Evolutionary conservation across 23 tunicate genomes (phyloP), one percentile per base, ranked within the genome.

Genomic region (Phallusia fumigata): DNA sequence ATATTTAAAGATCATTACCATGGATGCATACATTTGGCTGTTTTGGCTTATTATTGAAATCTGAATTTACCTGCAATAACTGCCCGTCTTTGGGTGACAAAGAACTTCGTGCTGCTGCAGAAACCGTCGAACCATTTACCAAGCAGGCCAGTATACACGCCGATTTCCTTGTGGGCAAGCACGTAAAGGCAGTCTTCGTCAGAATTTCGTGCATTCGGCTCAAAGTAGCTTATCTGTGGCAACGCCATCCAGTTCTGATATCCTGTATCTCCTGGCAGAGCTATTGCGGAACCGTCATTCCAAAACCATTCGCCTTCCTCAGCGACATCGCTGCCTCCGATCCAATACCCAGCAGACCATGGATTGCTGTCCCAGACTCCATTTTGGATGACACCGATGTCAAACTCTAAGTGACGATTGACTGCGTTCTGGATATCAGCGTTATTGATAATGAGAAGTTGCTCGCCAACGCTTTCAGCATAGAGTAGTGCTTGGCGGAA

Each of bases 261-360:
- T 0, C 91, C 91, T 1, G 44, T 32, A 8, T 40, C 19, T 0
- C 44, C 49, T 0, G 83, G 69, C 35, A 52, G 1, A 3, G 88
- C 83, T 22, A 85, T 79, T 18, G 6, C 18, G 30, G 65, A 3
- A 2, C 84, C 82, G 47, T 76, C 78, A 28, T 11, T 33, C 91
- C 91, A 87, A 28, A 36, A 16, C 91, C 91, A 87, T 3, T 32
- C 18, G 0, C 86, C 86, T 40, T 82, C 91, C 3, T 0, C 49
- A 19, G 24, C 45, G n/a, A 81, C 49, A 44, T 87, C 91, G 21
- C 74, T 75, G 35, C 91, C 91, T 12, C 82, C 86, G 47, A 82
- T 30, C 91, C 91, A 87, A 50, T 87, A 87, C 31, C 91, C 91
- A 36, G 82, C 81, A 2, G 77, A 86, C 40, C 75, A 40, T 13